Percentiles rank a stretch among this genome's conserved stretches.
Conservation (phyloP, 2,888 invertebrate genomes). For the Nymphalis polychloros region DNA sequence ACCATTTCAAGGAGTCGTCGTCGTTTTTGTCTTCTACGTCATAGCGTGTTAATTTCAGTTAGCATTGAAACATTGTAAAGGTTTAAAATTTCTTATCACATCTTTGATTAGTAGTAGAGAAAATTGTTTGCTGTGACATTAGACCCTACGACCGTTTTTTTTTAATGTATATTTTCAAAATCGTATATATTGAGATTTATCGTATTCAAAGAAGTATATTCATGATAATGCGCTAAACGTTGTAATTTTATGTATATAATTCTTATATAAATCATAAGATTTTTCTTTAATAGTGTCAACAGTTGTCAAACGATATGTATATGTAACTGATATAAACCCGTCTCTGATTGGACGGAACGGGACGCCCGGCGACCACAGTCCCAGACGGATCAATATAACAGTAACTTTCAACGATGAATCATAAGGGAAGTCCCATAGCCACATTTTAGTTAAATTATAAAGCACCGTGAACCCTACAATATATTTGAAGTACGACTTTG, state of each 20-base stretch:
- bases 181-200: too few relatives aligned
- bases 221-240: too few relatives aligned
- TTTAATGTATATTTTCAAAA: too few relatives aligned
- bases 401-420: constrained; percentile 11
- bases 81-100: not conserved
- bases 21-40: constrained; percentile 6
- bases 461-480: not conserved
- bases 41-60: constrained; percentile 4
- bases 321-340: not conserved
- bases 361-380: constrained; percentile 8
- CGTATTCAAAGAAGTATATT: too few relatives aligned
- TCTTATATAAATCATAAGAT: too few relatives aligned
- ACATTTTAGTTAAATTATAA: not conserved
- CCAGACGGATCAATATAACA: constrained; percentile 12
- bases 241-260: too few relatives aligned
- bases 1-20: constrained; percentile 4
- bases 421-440: constrained; percentile 10
- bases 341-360: constrained; percentile 9
- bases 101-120: not conserved
- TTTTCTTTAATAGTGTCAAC: not conserved
- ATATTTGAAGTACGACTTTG: not conserved
- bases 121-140: too few relatives aligned
- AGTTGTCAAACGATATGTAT: not conserved
- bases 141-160: too few relatives aligned
- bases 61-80: constrained; percentile 2